These are phyloP conservation scores for Schizopygopsis malacanthus DNA, from an alignment of 2,797 vertebrate genomes.

Conservation along the genomic window DNA sequence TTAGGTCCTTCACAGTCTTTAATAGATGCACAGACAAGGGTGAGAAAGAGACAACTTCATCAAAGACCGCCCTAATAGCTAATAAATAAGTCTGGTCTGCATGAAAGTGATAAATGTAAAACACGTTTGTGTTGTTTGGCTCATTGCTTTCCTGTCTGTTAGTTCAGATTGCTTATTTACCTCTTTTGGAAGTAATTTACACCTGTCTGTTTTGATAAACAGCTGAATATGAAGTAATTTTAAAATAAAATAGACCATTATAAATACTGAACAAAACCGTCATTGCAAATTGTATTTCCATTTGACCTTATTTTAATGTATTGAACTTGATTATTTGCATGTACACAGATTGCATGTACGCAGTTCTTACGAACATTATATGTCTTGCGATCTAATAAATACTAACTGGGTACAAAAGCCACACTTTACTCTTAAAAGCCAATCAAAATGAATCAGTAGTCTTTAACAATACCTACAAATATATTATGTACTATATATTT, in stretches of 20 bases:
- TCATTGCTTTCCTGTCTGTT: conserved; percentile 31
- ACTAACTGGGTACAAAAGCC: background rate
- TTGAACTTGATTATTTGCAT: background rate
- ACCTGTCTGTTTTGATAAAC: conserved; percentile 15
- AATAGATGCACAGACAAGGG: conserved; percentile 12
- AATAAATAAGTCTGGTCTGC: conserved; percentile 21
- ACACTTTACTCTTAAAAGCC: background rate
- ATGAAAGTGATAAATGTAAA: conserved; percentile 23
- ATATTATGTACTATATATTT: background rate
- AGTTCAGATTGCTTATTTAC: conserved; percentile 18
- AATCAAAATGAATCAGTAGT: background rate
- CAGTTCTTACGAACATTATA: background rate
- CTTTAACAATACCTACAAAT: background rate
- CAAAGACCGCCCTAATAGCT: background rate
- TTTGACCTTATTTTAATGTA: background rate
- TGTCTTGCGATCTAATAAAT: background rate
- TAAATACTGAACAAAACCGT: background rate
- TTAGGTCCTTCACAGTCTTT: conserved; percentile 7
- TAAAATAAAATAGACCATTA: background rate
- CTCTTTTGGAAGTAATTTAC: conserved; percentile 14
- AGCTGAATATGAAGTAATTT: background rate
- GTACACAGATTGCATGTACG: background rate
- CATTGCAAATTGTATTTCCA: background rate
- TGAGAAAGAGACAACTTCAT: conserved; percentile 24
- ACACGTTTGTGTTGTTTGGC: conserved; percentile 12